These are phyloP conservation scores for Cygnus atratus DNA, from an alignment of 2,113 vertebrate genomes.

Conservation along the genomic window DNA sequence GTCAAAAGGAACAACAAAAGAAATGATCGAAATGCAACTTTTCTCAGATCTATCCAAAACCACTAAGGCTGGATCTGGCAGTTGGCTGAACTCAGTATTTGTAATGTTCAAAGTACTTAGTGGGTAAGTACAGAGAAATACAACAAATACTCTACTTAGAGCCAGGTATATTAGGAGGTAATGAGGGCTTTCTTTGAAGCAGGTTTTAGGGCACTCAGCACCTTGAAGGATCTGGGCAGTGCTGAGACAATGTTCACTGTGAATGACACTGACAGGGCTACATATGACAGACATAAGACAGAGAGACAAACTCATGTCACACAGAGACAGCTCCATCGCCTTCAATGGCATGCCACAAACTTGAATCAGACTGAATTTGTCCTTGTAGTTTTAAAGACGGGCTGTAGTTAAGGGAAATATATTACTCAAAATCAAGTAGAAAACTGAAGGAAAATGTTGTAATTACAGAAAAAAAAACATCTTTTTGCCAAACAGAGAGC, in stretches of 20 bases:
- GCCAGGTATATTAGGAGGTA: slow-evolving; percentile 6
- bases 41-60: background rate
- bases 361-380: background rate
- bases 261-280: background rate
- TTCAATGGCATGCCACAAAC: background rate
- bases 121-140: slow-evolving; percentile 18
- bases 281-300: background rate
- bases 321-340: background rate
- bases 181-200: slow-evolving; percentile 23
- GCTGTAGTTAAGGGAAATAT: background rate
- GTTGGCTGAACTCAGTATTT: slow-evolving; percentile 61
- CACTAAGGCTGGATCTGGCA: slow-evolving; percentile 6
- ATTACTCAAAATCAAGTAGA: background rate
- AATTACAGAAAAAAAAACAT: background rate
- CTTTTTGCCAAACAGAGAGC: background rate
- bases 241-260: background rate
- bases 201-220: slow-evolving; percentile 1
- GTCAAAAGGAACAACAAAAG: background rate
- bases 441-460: background rate
- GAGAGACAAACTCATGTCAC: background rate
- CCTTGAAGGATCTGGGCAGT: background rate
- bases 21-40: background rate
- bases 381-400: background rate
- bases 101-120: slow-evolving; percentile 58
- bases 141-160: slow-evolving; percentile 20